Conservation (phyloP, 2,113 vertebrate species). For the Mystacornis crossleyi region DNA sequence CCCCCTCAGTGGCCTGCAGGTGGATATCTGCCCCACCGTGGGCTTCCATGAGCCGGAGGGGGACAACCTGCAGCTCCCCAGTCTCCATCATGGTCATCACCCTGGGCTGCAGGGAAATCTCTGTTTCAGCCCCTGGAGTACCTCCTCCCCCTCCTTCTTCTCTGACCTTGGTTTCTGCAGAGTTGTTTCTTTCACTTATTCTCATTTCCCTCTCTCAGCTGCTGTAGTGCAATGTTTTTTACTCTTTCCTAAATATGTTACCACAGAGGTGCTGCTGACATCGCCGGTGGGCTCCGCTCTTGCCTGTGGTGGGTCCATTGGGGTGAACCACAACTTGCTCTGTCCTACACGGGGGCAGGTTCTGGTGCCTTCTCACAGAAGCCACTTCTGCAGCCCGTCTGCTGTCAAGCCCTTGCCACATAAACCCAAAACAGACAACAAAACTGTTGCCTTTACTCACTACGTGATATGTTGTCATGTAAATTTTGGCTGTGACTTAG, state of each 20-base stretch:
- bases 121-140: neutral
- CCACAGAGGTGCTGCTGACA: neutral
- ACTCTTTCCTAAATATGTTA: neutral
- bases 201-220: neutral
- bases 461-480: neutral
- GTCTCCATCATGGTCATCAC: neutral
- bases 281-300: accelerated
- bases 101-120: accelerated
- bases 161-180: neutral
- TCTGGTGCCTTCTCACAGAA: neutral
- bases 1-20: neutral
- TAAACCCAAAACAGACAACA: neutral
- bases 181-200: neutral
- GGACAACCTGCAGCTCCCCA: neutral
- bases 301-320: accelerated
- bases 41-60: neutral
- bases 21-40: neutral
- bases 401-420: neutral
- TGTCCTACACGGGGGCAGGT: accelerated
- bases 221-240: neutral
- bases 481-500: neutral
- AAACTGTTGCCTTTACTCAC: neutral
- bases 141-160: neutral
- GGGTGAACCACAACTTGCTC: neutral
- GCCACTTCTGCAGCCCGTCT: neutral